These are phyloP conservation scores for Chrysolina americana DNA, from an alignment of 2,888 invertebrate genomes.

Conservation along the genomic window DNA sequence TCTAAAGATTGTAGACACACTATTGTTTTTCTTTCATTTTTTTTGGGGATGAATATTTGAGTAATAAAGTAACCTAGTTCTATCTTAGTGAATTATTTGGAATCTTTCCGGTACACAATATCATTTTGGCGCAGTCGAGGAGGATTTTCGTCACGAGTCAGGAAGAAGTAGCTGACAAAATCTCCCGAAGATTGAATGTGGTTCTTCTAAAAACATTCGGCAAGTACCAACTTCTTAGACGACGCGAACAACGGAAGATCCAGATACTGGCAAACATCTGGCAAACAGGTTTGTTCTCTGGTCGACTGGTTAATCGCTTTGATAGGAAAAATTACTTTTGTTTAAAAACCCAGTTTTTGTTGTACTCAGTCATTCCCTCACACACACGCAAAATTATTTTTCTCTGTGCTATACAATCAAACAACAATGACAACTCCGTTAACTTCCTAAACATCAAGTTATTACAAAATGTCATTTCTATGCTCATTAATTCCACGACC, in stretches of 20 bases:
- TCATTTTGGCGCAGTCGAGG: too few species aligned
- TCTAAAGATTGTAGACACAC: too few species aligned
- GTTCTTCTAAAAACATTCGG: too few species aligned
- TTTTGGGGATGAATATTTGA: too few species aligned
- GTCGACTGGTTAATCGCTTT: not conserved
- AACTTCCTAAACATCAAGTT: not conserved
- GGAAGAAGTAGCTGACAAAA: too few species aligned
- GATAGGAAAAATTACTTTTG: not conserved
- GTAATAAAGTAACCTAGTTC: too few species aligned
- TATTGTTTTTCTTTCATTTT: too few species aligned
- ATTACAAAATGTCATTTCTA: not conserved
- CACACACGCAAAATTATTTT: not conserved
- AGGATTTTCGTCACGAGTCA: too few species aligned
- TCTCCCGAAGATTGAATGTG: too few species aligned
- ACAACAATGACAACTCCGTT: not conserved
- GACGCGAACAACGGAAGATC: not conserved
- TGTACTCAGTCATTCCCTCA: not conserved
- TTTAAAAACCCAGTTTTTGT: not conserved
- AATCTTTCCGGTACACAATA: too few species aligned
- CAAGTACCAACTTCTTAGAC: conserved; percentile 6
- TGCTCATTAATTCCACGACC: not conserved
- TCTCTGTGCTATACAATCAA: conserved; percentile 4
- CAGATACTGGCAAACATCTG: not conserved
- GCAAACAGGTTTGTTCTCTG: conserved; percentile 1
- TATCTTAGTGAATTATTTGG: too few species aligned